Evolutionary conservation across 2,113 vertebrate genomes (phyloP).

Genomic region (Coreoperca whiteheadi): DNA sequence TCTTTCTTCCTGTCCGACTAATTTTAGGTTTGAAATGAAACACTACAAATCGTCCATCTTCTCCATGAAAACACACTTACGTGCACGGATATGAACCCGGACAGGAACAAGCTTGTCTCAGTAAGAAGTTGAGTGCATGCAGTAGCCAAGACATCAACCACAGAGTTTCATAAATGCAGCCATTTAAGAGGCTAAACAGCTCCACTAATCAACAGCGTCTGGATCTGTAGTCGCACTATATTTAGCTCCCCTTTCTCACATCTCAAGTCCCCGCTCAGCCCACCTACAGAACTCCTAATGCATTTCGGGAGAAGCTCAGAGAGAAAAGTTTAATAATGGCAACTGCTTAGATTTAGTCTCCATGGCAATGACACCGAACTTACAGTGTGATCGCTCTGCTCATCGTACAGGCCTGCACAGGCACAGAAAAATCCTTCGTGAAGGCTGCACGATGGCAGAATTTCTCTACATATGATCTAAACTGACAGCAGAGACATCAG

Average conservation of each 20-base stretch:
- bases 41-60: background rate
- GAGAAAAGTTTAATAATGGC: slow-evolving; percentile 74
- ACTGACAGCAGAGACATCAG: slow-evolving; percentile 3
- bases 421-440: background rate
- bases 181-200: slow-evolving; percentile 57
- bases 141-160: background rate
- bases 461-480: slow-evolving; percentile 6
- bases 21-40: slow-evolving; percentile 27
- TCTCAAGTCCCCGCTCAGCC: slow-evolving; percentile 62
- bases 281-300: slow-evolving; percentile 69
- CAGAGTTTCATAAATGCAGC: slow-evolving; percentile 36
- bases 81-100: background rate
- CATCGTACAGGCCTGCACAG: background rate
- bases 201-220: slow-evolving; percentile 67
- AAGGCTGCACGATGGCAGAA: background rate
- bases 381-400: background rate
- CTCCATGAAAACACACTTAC: background rate
- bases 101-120: background rate
- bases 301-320: slow-evolving; percentile 67
- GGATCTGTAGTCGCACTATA: slow-evolving; percentile 63
- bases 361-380: slow-evolving; percentile 65
- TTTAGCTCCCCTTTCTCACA: slow-evolving; percentile 75
- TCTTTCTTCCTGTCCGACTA: background rate
- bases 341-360: slow-evolving; percentile 65
- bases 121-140: background rate